Conservation (phyloP, 2,797 vertebrate species). For the Pitangus sulphuratus region DNA sequence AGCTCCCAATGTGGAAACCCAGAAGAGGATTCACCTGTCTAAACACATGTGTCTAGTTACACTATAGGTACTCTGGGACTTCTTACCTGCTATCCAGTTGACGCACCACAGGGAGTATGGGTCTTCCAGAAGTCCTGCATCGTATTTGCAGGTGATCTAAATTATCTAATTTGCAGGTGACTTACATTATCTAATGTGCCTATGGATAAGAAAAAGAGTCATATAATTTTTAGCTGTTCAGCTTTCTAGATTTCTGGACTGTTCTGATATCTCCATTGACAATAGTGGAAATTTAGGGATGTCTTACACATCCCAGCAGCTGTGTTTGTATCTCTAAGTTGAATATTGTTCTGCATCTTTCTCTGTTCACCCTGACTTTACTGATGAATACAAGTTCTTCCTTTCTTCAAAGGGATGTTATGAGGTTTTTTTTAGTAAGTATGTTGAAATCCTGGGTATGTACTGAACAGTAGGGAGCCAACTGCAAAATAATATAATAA, state of each 20-base stretch:
- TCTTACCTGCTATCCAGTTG: neutral
- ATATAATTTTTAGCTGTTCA: neutral
- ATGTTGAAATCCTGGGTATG: neutral
- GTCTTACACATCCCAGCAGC: neutral
- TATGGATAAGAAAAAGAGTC: neutral
- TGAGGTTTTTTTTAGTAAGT: neutral
- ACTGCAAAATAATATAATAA: neutral
- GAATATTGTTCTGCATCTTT: neutral
- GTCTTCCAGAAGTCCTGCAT: neutral
- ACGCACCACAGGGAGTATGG: neutral
- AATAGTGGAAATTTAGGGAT: neutral
- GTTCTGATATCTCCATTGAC: neutral
- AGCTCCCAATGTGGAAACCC: neutral
- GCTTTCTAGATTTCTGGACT: neutral
- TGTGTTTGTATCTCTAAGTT: neutral
- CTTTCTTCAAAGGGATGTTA: neutral
- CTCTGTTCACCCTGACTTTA: fast-evolving
- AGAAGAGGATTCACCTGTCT: neutral
- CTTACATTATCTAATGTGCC: neutral
- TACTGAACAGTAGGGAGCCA: neutral
- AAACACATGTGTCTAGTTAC: neutral
- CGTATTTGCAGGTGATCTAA: neutral
- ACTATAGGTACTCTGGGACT: neutral
- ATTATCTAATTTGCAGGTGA: neutral
- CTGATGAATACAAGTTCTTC: neutral